phyloP scores from a whole-genome alignment of 2,888 invertebrate species.

The Nephrotoma guestfalica region DNA sequence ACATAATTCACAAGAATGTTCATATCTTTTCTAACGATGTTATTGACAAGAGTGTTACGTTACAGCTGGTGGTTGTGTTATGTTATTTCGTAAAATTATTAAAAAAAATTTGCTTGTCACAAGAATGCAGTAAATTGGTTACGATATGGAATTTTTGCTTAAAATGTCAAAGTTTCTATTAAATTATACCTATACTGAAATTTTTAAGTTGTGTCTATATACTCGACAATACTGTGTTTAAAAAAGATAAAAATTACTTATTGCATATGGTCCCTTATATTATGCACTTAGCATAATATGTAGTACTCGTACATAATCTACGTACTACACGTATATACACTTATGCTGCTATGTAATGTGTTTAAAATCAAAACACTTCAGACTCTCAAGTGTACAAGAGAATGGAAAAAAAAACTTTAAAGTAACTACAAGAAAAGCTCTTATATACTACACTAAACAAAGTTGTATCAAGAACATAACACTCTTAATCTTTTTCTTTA shows the following conservation, averaged over 20 bases:
- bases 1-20: background rate
- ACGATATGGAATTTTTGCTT: too few species aligned
- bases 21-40: background rate
- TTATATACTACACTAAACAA: background rate
- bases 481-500: background rate
- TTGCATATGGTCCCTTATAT: background rate
- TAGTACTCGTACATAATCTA: background rate
- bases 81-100: background rate
- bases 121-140: background rate
- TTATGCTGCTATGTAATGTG: background rate
- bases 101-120: background rate
- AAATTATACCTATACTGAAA: too few species aligned
- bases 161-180: too few species aligned
- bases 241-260: background rate
- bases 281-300: background rate
- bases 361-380: background rate
- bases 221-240: background rate
- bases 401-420: background rate
- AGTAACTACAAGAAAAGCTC: background rate
- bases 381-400: background rate
- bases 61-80: background rate
- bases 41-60: background rate
- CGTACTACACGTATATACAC: background rate
- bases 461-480: background rate
- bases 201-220: background rate